Conservation (phyloP, 2,113 vertebrate genomes). For the Cyanocitta stelleri region DNA sequence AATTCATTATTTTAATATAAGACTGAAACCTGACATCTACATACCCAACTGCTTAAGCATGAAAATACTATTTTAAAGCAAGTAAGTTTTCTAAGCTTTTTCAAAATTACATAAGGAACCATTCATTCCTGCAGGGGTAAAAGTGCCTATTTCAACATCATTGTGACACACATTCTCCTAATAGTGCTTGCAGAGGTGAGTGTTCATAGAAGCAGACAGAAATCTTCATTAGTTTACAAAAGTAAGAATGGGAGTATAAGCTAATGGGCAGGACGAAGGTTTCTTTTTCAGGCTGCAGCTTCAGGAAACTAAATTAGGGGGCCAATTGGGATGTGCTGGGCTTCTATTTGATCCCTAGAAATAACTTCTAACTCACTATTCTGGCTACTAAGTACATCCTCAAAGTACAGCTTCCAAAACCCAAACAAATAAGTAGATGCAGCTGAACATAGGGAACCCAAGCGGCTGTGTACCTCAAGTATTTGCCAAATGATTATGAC, state of each 20-base stretch:
- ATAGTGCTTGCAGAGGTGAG: not conserved
- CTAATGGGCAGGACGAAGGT: not conserved
- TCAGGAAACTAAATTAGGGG: not conserved
- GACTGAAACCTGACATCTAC: slow-evolving; percentile 15
- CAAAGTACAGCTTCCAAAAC: not conserved
- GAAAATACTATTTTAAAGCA: not conserved
- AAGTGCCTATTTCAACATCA: not conserved
- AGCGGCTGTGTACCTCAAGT: not conserved
- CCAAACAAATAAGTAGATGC: not conserved
- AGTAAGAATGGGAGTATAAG: not conserved
- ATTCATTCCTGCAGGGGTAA: not conserved
- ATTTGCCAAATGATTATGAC: not conserved
- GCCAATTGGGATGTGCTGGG: not conserved
- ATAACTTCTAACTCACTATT: not conserved
- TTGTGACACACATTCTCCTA: not conserved
- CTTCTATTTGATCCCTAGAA: not conserved
- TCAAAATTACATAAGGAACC: not conserved
- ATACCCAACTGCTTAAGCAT: not conserved
- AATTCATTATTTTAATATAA: slow-evolving; percentile 59
- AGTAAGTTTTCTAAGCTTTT: not conserved
- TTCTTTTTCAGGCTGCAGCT: not conserved
- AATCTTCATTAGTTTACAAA: not conserved
- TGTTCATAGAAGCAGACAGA: not conserved
- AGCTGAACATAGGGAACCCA: not conserved
- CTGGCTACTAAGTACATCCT: not conserved